Conservation (phyloP, 2,888 invertebrate genomes). For the Xanthorhoe spadicearia region DNA sequence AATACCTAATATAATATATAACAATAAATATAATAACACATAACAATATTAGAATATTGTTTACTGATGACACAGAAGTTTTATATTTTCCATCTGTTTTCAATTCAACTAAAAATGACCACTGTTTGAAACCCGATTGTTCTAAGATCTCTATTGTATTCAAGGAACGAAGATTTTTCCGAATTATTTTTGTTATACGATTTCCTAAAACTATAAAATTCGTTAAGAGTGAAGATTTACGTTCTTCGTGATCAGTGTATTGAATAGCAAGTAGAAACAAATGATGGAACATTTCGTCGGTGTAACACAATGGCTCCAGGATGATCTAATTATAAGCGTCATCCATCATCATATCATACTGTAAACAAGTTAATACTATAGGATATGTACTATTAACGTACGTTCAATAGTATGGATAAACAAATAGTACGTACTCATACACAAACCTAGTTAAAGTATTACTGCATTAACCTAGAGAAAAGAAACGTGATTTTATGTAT, state of each 20-base stretch:
- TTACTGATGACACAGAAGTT: not conserved
- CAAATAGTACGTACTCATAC: not conserved
- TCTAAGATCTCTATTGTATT: slow-evolving; percentile 12
- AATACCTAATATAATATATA: not conserved
- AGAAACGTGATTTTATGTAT: too few relatives aligned
- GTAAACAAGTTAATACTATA: slow-evolving; percentile 28
- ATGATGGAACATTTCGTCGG: slow-evolving; percentile 35
- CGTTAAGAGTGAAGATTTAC: not conserved
- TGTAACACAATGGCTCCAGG: slow-evolving; percentile 37
- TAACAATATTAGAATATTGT: too few relatives aligned
- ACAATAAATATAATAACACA: too few relatives aligned
- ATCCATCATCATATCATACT: slow-evolving; percentile 43
- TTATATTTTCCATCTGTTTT: not conserved
- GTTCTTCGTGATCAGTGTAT: slow-evolving; percentile 12
- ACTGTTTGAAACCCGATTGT: slow-evolving; percentile 1
- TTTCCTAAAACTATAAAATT: slow-evolving; percentile 31
- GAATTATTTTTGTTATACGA: slow-evolving; percentile 24
- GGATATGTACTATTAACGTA: too few relatives aligned
- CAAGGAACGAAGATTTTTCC: not conserved
- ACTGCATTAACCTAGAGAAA: too few relatives aligned
- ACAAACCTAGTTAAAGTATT: too few relatives aligned
- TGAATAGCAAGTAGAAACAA: slow-evolving; percentile 4
- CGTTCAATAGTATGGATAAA: not conserved
- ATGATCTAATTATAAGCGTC: slow-evolving; percentile 46
- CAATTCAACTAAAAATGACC: not conserved